Base-by-base conservation (phyloP, 2,113 vertebrate species). In the Pampusana beccarii region DNA sequence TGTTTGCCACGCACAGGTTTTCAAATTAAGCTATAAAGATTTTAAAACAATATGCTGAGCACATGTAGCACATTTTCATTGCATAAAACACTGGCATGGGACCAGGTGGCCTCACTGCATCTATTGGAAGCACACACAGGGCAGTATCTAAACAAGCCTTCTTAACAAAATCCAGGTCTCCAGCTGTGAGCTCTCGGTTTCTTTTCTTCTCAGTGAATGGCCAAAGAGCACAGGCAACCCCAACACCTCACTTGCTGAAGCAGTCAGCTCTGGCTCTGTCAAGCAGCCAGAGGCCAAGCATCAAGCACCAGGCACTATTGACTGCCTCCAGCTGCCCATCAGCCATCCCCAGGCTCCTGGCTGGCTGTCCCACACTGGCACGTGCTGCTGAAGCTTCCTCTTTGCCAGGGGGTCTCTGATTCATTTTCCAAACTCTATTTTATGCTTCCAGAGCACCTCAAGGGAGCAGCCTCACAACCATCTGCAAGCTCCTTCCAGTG, bases 261-360 rank as follows among this genome's bases (percentile, higher is more conserved):
- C 62, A 34, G 48, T 24, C 60, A 67, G 53, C 38, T 16, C 33
- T 46, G 18, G 16, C 25, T 24, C 58, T 73, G 26, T 26, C 16
- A 80, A 80, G 33, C 2, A 1, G 20, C 19, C 57, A 75, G 23
- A 57, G 29, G 56, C 50, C 20, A 64, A 51, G 15, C 26, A 58
- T 10, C 34, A 56, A 31, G 51, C 57, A 57, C 13, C 46, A 57
- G 20, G n/a, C 4, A 0, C 42, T 44, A 33, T 0, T 1, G 64
- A 34, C 34, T 34, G 26, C 29, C 62, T 82, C 42, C 61, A 42
- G 44, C 50, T 73, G 31, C 46, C 40, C 28, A 25, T 56, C 61
- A 53, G 20, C 57, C n/a, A 9, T 12, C 21, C 31, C 24, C 16
- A 36, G 42, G 16, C 36, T 66, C n/a, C 40, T 57, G 57, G 33